Evolutionary conservation across 2,888 invertebrate species (phyloP), one percentile per base, ranked within the genome.

Genomic region (Lepidochrysops patricia): DNA sequence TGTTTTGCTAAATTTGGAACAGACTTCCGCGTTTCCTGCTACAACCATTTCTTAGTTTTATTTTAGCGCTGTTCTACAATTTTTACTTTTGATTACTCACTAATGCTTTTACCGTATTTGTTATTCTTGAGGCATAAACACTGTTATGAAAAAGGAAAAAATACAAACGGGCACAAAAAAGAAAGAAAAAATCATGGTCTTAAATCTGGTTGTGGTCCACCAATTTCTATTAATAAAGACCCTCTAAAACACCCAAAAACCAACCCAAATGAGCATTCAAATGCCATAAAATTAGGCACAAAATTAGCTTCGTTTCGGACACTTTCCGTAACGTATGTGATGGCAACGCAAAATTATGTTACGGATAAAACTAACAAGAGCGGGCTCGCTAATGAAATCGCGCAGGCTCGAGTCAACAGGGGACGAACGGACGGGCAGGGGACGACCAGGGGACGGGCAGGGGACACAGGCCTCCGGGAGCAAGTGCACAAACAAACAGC

Each of bases 281-380:
- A 43, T 9, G 5, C 26, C 5, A n/a, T 50, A 50, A 50, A 50
- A 50, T 13, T 26, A 50, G 43, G 43, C 7, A 43, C 37, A 43
- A 43, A 15, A 43, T 43, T 43, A 19, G 19, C 15, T 43, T 43
- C 15, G 19, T 43, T 43, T 43, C 12, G 43, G 43, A 43, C 43
- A 43, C 43, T 43, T 23, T 19, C 19, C 43, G 43, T 23, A 43
- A 43, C 43, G 2, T 43, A 43, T 43, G 43, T 52, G 26, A 52
- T 52, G 13, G 52, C 26, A 15, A 52, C 13, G 13, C 15, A 4
- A 58, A 32, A 34, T 26, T 29, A 32, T 32, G 34, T 35, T 34
- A 50, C 25, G 25, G 13, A 34, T 25, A 49, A 50, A 58, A 58
- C 49, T 58, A 58, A 58, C 48, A 58, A 29, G 49, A 57, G 35